Evolutionary conservation across 2,797 vertebrate genomes (phyloP), one percentile per base, ranked within the genome.

Genomic region (Micrastur ruficollis): DNA sequence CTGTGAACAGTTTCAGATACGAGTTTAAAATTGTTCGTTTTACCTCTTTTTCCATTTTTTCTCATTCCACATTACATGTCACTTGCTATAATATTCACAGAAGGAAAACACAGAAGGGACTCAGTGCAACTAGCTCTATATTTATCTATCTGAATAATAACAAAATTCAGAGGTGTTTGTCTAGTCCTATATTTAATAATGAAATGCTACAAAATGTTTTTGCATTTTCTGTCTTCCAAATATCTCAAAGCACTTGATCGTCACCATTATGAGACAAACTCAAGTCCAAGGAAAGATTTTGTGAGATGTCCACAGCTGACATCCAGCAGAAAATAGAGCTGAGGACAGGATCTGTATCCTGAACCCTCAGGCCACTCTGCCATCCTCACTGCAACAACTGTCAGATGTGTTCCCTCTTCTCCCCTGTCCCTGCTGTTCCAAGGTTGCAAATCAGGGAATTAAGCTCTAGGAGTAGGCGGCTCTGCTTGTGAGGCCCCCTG

Each of bases 391-490:
- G 74, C 71, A 94, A 81, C 74, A 89, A 89, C 87, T 82, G 89
- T 88, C 5, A 0, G 53, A 53, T 93, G 27, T 67, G 78, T 90
- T 96, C 75, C 75, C 49, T 96, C 70, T 94, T 73, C 38, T 90
- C 36, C 59, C 47, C 19, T 46, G n/a, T 89, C 81, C 66, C 89
- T 92, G 76, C 91, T 93, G 82, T 87, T 95, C 80, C 96, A 97
- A 97, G 96, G 93, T 97, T 93, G 95, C 32, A 9, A 96, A 86
- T 93, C 75, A 84, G 90, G 89, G 92, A 96, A 89, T 97, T 95
- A 83, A 97, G 93, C 91, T 97, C 86, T 52, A 86, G 73, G 68
- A 97, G 62, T 46, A 84, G 90, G 89, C 49, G 2, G 68, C 94
- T 95, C 70, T 78, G 92, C 87, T 92, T 87, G 56, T 90, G 86